Evolutionary conservation across 1,140 invertebrate genomes (phyloP), one percentile per base, ranked within the genome.

Genomic region (Dreissena polymorpha): DNA sequence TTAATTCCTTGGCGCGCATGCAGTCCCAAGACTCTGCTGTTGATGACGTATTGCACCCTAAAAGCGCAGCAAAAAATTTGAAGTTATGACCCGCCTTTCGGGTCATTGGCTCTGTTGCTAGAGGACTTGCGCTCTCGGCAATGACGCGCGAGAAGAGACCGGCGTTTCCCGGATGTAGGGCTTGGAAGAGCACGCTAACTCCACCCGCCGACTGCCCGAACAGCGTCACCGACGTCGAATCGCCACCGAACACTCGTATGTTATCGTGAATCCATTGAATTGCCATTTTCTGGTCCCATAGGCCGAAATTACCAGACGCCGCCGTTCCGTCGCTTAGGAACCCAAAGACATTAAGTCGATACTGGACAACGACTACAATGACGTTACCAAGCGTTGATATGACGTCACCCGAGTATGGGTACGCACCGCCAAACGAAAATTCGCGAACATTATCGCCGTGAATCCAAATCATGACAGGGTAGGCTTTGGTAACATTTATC

Each of bases 241-340:
- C 39, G 18, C 67, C 67, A 14, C 67, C 67, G 29, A 69, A 69
- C 18, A 25, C 67, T 8, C 21, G 21, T 13, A 69, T 69, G 29
- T 69, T 69, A 10, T 39, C 21, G 18, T 69, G 67, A n/a, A 69
- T 23, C 67, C 67, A 69, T 23, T 16, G 21, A 8, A 69, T 23
- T 6, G 67, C 67, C 21, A 69, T 23, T 25, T 39, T 23, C 25
- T 69, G 67, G 67, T 69, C 67, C 67, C 67, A 69, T 0, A 69
- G 67, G 12, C 67, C 67, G 10, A 29, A 25, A 39, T 69, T 69
- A 25, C 67, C 67, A 25, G 12, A 29, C n/a, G 10, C 14, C 39
- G 25, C 21, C 8, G 25, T n/a, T 0, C 23, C 67, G 16, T 27
- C 39, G 29, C 67, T 69, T 23, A 69, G 25, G 39, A 69, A 69